Base-by-base conservation (phyloP, 2,797 vertebrate species). In the Setipinna tenuifilis region DNA sequence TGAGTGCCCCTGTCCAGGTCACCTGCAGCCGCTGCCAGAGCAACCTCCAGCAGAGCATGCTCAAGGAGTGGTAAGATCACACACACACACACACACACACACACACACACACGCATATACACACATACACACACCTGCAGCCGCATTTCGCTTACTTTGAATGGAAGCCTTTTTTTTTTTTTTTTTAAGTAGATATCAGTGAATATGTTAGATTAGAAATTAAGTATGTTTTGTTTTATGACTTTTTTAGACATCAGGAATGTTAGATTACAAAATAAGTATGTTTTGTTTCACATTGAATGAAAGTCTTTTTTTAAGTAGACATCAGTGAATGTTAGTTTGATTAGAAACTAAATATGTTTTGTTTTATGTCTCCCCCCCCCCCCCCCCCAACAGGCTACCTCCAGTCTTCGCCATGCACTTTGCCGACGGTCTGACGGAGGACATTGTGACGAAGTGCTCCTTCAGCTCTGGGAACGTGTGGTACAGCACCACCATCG, bases 381-480 rank as follows among this genome's bases (percentile, higher is more conserved):
- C 10, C 46, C 10, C 10, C 10, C 3, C 83, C 11, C 83, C 81
- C 11, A 23, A 6, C 84, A 99, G 98, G 50, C 25, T 97, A 1
- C 91, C 97, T 14, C 88, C 96, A 0, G 50, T 99, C 88, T 95
- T 99, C 85, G 95, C 90, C 75, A 82, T 99, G 88, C 97, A 99
- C 93, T 99, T 99, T 17, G 95, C 96, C 0, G 95, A 98, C 89
- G 98, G 98, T 25, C 95, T 98, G 54, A 96, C 96, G 1, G 92
- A 94, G 89, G 95, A 87, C 80, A 92, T 97, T 41, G 84, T 98
- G 88, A 86, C 90, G 17, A 87, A 61, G 50, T 98, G 97, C 12
- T 89, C 91, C 0, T 99, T 99, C 94, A 91, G 58, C 3, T 96
- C 97, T 92, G 89, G 95, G 82, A 94, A 92, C 14, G 91, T 82